phyloP scores from a whole-genome alignment of 2,113 vertebrate species.

The Ceyx cyanopectus region DNA sequence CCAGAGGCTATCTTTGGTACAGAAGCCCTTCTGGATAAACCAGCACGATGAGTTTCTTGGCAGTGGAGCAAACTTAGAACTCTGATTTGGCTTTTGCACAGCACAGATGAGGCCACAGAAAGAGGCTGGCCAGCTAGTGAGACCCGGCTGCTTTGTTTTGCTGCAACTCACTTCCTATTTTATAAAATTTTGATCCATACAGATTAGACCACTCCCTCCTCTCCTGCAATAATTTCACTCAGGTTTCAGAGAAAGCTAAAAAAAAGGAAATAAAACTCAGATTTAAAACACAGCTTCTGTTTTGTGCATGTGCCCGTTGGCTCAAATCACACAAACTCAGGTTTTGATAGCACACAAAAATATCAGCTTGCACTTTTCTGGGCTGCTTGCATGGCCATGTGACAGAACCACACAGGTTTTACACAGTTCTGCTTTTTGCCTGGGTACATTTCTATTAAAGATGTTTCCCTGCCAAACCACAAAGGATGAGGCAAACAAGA shows the following conservation, averaged over 20 bases:
- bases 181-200: constrained; percentile 3
- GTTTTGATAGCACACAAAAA: neutral
- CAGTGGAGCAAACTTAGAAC: neutral
- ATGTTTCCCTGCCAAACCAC: neutral
- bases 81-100: neutral
- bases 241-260: neutral
- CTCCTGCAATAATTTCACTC: neutral
- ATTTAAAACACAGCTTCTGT: neutral
- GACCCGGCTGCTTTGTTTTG: neutral
- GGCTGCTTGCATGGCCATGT: rapidly evolving
- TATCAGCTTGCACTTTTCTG: neutral
- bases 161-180: neutral
- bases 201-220: neutral
- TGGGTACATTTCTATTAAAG: neutral
- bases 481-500: neutral
- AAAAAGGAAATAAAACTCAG: neutral
- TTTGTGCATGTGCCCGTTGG: neutral
- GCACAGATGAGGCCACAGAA: neutral
- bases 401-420: neutral
- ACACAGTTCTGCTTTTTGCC: neutral
- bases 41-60: neutral
- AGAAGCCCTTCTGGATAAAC: constrained; percentile 38
- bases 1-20: constrained; percentile 47
- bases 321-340: neutral
- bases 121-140: neutral